Evolutionary conservation across 2,113 vertebrate genomes (phyloP).

Genomic region (Canis aureus): DNA sequence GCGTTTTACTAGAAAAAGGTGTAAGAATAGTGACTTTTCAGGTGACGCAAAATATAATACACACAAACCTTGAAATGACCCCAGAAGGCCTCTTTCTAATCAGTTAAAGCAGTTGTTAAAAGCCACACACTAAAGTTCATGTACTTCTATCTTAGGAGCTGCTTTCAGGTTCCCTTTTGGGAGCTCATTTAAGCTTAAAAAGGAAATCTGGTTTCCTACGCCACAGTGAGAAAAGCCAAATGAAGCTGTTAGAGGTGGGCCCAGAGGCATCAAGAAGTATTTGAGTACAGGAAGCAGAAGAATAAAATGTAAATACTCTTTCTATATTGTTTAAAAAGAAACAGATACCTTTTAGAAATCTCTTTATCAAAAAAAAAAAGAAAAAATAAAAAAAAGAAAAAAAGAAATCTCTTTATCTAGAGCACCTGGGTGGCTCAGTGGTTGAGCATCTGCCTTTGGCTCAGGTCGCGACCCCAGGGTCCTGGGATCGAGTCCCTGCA

Average conservation of each 20-base stretch:
- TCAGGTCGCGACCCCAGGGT: too few species aligned
- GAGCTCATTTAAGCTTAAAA: not conserved
- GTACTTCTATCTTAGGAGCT: not conserved
- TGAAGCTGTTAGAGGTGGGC: not conserved
- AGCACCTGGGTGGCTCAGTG: too few species aligned
- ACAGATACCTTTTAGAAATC: not conserved
- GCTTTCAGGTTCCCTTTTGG: not conserved
- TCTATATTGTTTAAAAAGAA: not conserved
- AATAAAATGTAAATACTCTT: not conserved
- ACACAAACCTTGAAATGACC: not conserved
- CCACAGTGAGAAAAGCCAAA: not conserved
- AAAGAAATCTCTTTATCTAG: not conserved
- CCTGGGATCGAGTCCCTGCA: too few species aligned
- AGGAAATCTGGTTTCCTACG: not conserved
- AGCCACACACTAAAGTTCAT: not conserved
- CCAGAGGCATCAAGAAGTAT: not conserved
- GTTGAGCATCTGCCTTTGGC: too few species aligned
- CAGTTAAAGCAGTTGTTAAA: not conserved
- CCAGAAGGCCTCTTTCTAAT: not conserved
- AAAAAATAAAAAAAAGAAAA: too few species aligned
- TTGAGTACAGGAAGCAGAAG: not conserved
- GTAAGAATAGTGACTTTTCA: not conserved
- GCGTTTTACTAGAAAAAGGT: not conserved
- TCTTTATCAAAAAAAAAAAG: not conserved
- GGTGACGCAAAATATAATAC: not conserved